These are phyloP conservation scores for Punctoribates punctum DNA, from an alignment of 2,888 invertebrate species.

Conservation along the genomic window DNA sequence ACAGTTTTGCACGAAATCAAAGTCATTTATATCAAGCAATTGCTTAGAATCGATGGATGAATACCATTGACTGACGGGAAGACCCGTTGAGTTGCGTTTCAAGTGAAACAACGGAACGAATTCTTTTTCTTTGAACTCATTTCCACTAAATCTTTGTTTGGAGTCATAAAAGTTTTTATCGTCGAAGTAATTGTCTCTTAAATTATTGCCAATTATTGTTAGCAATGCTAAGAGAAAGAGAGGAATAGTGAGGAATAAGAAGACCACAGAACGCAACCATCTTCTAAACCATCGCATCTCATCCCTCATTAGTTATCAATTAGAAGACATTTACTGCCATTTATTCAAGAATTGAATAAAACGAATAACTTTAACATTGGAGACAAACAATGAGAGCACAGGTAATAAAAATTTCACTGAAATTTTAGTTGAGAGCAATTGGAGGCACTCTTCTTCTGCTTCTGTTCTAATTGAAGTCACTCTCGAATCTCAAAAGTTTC, in stretches of 20 bases:
- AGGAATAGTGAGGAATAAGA: neutral
- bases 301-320: neutral
- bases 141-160: neutral
- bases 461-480: neutral
- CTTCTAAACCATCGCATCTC: slow-evolving; percentile 25
- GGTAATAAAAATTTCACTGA: neutral
- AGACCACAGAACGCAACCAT: slow-evolving; percentile 13
- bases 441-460: neutral
- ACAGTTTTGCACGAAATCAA: slow-evolving; percentile 34
- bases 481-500: neutral
- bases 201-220: slow-evolving; percentile 11
- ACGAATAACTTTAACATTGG: neutral
- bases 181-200: neutral
- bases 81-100: slow-evolving; percentile 4
- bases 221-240: neutral
- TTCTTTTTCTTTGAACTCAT: neutral
- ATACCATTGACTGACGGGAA: neutral
- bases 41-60: neutral
- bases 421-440: too few species aligned
- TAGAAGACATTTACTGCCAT: neutral
- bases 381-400: neutral
- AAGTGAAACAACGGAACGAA: neutral
- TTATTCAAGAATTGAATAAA: too few species aligned
- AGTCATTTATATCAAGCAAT: slow-evolving; percentile 39
- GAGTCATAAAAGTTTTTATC: neutral